phyloP scores from a whole-genome alignment of 2,113 vertebrate genomes.

The Eurystomus gularis region DNA sequence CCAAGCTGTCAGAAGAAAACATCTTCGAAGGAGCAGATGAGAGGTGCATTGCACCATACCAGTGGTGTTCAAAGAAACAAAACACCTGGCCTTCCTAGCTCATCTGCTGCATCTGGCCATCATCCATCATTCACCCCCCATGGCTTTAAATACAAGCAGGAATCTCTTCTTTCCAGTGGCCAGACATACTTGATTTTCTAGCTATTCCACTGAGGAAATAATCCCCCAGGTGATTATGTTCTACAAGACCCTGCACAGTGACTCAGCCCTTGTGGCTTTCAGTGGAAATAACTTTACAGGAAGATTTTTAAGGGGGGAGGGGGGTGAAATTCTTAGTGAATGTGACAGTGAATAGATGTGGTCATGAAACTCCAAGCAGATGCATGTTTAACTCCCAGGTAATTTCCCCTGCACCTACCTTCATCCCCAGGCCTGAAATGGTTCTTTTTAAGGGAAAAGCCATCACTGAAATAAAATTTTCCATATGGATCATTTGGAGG shows the following conservation, averaged over 20 bases:
- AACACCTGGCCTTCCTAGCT: neutral
- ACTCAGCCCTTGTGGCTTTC: neutral
- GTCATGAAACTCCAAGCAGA: neutral
- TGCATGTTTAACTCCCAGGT: neutral
- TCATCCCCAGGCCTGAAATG: neutral
- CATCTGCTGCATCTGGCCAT: neutral
- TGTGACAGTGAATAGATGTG: neutral
- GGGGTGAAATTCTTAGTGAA: neutral
- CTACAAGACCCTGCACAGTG: neutral
- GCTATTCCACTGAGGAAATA: neutral
- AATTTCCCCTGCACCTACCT: neutral
- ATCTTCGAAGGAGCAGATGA: neutral
- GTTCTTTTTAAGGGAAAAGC: neutral
- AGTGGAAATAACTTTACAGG: neutral
- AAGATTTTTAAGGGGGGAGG: neutral
- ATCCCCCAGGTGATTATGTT: neutral
- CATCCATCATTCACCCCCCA: neutral
- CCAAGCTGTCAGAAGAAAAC: neutral
- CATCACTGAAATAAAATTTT: neutral
- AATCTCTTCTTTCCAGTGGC: slow-evolving; percentile 1
- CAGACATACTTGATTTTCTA: neutral
- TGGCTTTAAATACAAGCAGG: neutral
- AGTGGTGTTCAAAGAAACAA: neutral
- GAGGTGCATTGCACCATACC: neutral
- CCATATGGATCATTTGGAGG: neutral